A percentile compares a stretch with the other conserved stretches of the same genome.
Evolutionary conservation across 1,140 invertebrate genomes (phyloP).

Genomic region (Temnothorax nylanderi): DNA sequence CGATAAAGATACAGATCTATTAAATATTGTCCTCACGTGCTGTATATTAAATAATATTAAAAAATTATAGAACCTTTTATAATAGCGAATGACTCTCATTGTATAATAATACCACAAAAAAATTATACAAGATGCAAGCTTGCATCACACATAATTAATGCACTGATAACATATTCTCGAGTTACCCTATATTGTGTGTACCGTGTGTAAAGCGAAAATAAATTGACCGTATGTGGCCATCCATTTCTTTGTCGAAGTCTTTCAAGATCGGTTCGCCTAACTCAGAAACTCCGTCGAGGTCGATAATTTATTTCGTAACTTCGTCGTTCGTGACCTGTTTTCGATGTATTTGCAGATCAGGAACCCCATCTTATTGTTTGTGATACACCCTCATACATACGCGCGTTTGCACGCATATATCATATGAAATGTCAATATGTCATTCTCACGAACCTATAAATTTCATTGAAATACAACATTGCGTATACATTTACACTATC

Average conservation of each 20-base stretch:
- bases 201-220: not conserved
- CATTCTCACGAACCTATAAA: not conserved
- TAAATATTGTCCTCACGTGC: not conserved
- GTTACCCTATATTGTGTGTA: conserved; percentile 1
- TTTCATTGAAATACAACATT: not conserved
- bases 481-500: not conserved
- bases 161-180: conserved; percentile 2
- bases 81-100: not conserved
- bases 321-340: conserved; percentile 19
- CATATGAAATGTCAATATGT: not conserved
- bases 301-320: conserved; percentile 70
- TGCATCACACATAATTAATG: not conserved
- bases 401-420: not conserved
- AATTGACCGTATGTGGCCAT: conserved; percentile 57
- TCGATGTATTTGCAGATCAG: conserved; percentile 39
- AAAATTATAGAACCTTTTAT: not conserved
- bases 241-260: conserved; percentile 38
- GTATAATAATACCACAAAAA: not conserved
- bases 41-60: not conserved
- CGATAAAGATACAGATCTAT: not conserved
- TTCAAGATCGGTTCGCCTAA: conserved; percentile 45
- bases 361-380: not conserved
- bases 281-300: not conserved
- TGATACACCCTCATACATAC: not conserved
- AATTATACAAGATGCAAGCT: not conserved